Percentiles rank a stretch among this genome's conserved stretches.
These are phyloP conservation scores for Drosophila takahashii DNA, from an alignment of 1,140 invertebrate species.

Conservation along the genomic window DNA sequence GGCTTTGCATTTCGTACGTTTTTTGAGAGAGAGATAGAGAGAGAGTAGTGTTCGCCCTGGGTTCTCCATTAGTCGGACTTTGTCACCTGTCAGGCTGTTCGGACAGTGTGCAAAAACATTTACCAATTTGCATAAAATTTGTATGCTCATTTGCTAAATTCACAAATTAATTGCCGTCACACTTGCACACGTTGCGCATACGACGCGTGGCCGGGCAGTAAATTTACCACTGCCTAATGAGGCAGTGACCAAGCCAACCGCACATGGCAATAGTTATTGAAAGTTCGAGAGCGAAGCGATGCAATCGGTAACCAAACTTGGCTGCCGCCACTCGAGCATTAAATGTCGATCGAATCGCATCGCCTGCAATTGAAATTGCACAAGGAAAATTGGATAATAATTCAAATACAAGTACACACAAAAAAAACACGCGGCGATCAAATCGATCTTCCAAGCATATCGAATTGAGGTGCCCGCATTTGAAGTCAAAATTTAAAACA, in stretches of 20 bases:
- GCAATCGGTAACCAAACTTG: slow-evolving; percentile 8
- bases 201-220: slow-evolving; percentile 17
- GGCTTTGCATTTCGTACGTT: slow-evolving; percentile 22
- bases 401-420: neutral
- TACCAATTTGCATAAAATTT: slow-evolving; percentile 74
- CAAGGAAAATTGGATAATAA: neutral
- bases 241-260: slow-evolving; percentile 37
- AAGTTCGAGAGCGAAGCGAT: slow-evolving; percentile 28
- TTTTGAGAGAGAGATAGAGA: neutral
- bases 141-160: slow-evolving; percentile 77
- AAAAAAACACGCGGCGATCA: no score
- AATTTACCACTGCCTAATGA: slow-evolving; percentile 62
- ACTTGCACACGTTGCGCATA: slow-evolving; percentile 35
- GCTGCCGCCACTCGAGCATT: slow-evolving; percentile 4
- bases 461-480: no score
- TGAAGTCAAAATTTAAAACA: no score
- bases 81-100: slow-evolving; percentile 61
- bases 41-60: neutral
- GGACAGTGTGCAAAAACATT: slow-evolving; percentile 46
- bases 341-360: slow-evolving; percentile 4
- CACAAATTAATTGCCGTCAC: slow-evolving; percentile 72
- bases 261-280: slow-evolving; percentile 54
- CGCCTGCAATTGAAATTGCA: neutral
- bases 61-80: slow-evolving; percentile 52
- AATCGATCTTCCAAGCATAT: no score